Evolutionary conservation across 2,113 vertebrate genomes (phyloP), one percentile per base, ranked within the genome.

Genomic region (Hepsetus odoe): DNA sequence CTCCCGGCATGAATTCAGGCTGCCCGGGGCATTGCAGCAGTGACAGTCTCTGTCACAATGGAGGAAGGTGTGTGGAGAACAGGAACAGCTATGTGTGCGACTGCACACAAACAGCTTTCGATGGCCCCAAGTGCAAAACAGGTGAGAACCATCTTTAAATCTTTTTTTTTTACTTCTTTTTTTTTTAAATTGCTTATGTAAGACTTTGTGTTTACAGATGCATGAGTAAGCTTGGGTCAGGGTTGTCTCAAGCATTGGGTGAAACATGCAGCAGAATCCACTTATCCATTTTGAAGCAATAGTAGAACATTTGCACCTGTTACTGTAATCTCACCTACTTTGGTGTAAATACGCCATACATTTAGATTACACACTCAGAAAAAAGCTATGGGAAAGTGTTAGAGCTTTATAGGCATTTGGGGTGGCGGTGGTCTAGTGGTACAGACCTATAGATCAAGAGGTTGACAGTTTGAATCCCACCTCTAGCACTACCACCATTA

Each of bases 1-100:
- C 94, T 0, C 82, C 93, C 24, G 95, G 94, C 68, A 93, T 96
- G 74, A 92, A 90, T 74, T 92, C 94, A 0, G 94, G 95, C 2
- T 96, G 95, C 53, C 94, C 93, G 0, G 95, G 95, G 0, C 93
- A 96, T 64, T 96, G 95, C 82, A 95, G 93, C 84, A 95, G 95
- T 0, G 93, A 94, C 30, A 93, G 87, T 81, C 86, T 92, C 30
- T 96, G 95, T 55, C 92, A 92, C 56, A 94, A 96, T 0, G 92
- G 93, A 77, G 95, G 95, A 35, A 93, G 90, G 81, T 96, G 95
- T 73, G 91, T 96, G 67, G 95, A 96, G 85, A 95, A 93, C 72
- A 90, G 87, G 53, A 96, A 88, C 2, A 93, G 95, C n/a, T 95
- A 95, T 76, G 87, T 85, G 3, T 96, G 95, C 11, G 95, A 96